Conservation (phyloP, 2,797 vertebrate species). For the Lophius americanus region DNA sequence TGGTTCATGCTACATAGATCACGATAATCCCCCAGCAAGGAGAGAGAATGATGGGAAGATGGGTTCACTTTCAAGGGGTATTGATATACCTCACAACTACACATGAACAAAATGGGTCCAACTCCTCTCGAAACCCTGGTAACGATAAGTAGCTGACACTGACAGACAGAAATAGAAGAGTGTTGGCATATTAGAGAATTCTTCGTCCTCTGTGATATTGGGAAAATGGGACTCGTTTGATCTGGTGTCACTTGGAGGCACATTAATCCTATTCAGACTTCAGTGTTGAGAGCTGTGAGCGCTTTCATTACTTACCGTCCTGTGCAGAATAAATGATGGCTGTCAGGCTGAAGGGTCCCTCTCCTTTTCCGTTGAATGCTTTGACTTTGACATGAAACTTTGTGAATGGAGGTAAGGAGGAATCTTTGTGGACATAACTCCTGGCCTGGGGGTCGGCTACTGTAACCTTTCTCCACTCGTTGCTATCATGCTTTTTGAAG, state of each 20-base stretch:
- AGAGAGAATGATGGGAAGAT: conserved; percentile 39
- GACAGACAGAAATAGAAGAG: conserved; percentile 60
- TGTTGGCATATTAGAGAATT: conserved; percentile 47
- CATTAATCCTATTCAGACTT: background rate
- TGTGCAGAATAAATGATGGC: conserved; percentile 89
- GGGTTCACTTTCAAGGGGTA: conserved; percentile 69
- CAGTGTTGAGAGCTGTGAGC: conserved; percentile 8
- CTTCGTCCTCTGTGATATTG: conserved; percentile 20
- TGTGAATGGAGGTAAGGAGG: conserved; percentile 85
- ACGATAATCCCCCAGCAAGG: conserved; percentile 66
- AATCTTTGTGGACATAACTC: conserved; percentile 92
- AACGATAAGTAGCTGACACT: conserved; percentile 55
- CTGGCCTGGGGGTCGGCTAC: conserved; percentile 88
- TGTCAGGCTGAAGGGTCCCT: conserved; percentile 91
- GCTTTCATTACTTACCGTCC: conserved; percentile 84
- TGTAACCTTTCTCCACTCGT: conserved; percentile 90
- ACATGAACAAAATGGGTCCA: conserved; percentile 56
- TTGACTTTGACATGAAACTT: conserved; percentile 95
- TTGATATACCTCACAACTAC: conserved; percentile 75
- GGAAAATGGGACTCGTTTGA: conserved; percentile 27
- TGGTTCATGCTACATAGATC: conserved; percentile 72
- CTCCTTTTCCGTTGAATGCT: conserved; percentile 92
- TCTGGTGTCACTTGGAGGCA: conserved; percentile 15
- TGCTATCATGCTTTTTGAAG: conserved; percentile 86
- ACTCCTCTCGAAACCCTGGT: conserved; percentile 34